phyloP scores from a whole-genome alignment of 2,797 vertebrate species.

The Adrianichthys oophorus region DNA sequence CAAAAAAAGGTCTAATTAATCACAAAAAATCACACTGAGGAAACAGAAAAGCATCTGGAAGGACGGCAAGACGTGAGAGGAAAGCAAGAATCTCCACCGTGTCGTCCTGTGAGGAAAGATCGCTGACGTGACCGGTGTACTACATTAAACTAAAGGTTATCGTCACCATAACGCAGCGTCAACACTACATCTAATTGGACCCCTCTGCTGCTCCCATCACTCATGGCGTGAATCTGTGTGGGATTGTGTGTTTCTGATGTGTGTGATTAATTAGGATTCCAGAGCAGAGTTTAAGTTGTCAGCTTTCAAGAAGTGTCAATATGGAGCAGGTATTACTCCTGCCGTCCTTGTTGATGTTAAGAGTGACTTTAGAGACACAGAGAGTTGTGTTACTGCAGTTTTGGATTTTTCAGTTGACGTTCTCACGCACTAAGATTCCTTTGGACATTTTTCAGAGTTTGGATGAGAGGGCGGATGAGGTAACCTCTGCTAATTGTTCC shows the following conservation, averaged over 20 bases:
- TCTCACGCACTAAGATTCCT: no score
- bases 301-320: conserved; percentile 59
- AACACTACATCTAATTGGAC: conserved; percentile 78
- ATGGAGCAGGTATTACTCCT: conserved; percentile 56
- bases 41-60: conserved; percentile 41
- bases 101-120: conserved; percentile 65
- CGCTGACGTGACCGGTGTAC: conserved; percentile 62
- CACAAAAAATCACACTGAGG: conserved; percentile 31
- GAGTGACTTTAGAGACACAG: no score
- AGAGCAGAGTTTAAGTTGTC: conserved; percentile 35
- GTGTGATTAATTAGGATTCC: conserved; percentile 75
- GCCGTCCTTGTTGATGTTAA: conserved; percentile 6
- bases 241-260: conserved; percentile 30
- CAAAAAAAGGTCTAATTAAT: conserved; percentile 75
- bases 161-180: conserved; percentile 74
- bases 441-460: no score
- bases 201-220: conserved; percentile 72
- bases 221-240: conserved; percentile 52
- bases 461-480: no score
- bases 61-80: conserved; percentile 62
- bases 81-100: conserved; percentile 65
- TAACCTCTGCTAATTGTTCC: no score
- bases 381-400: no score
- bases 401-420: no score
- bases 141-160: conserved; percentile 80